Conservation (phyloP, 1,140 invertebrate genomes). For the Heliothis subflexa region DNA sequence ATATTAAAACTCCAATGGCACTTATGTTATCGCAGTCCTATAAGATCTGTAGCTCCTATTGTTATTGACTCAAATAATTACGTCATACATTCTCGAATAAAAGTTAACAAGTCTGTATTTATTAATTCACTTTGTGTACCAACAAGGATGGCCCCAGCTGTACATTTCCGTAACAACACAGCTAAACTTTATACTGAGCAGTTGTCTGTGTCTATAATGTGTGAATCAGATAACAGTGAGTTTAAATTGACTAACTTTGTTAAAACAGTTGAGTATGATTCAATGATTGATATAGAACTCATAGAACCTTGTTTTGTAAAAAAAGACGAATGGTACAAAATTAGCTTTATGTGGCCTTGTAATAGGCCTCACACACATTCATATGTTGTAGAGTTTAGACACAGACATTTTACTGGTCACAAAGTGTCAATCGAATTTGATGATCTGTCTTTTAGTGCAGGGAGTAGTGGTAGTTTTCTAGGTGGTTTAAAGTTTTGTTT, state of each 20-base stretch:
- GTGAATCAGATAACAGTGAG: constrained; percentile 71
- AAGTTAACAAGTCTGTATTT: constrained; percentile 80
- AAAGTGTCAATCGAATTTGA: constrained; percentile 80
- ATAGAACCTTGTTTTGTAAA: constrained; percentile 75
- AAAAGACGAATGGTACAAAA: constrained; percentile 80
- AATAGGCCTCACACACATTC: constrained; percentile 66
- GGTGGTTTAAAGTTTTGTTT: constrained; percentile 80
- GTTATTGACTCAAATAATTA: constrained; percentile 71
- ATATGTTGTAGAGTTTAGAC: constrained; percentile 78
- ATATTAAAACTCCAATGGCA: constrained; percentile 74
- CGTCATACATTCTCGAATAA: constrained; percentile 73
- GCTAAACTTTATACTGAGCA: constrained; percentile 76
- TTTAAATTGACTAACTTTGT: constrained; percentile 68
- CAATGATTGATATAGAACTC: constrained; percentile 75
- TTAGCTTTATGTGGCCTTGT: constrained; percentile 78
- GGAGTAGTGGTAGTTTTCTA: constrained; percentile 76
- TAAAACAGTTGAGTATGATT: constrained; percentile 75
- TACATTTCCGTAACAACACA: constrained; percentile 68
- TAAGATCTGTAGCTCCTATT: constrained; percentile 76
- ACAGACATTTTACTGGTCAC: constrained; percentile 67
- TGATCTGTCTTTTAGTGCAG: constrained; percentile 67
- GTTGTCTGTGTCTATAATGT: constrained; percentile 70
- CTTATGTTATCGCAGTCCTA: constrained; percentile 73
- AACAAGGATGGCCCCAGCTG: constrained; percentile 75
- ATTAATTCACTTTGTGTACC: constrained; percentile 80